phyloP scores from a whole-genome alignment of 2,888 invertebrate genomes.

The Eupeodes luniger region DNA sequence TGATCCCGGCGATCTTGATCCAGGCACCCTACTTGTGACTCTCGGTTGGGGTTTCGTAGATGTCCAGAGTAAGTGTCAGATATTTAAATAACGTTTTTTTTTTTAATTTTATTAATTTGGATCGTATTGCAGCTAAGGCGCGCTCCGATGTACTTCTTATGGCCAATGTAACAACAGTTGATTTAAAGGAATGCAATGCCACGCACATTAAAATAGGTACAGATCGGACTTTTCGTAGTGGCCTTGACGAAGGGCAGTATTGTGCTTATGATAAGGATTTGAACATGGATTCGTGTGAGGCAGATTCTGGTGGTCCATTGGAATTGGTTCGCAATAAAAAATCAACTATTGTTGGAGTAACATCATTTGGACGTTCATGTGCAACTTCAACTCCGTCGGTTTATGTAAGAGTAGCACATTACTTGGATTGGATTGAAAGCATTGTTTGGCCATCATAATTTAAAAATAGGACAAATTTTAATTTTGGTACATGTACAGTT shows the following conservation, averaged over 20 bases:
- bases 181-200: constrained; percentile 67
- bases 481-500: no score
- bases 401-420: constrained; percentile 78
- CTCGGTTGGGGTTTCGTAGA: constrained; percentile 81
- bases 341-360: constrained; percentile 77
- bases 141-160: constrained; percentile 74
- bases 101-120: neutral
- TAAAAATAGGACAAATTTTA: neutral
- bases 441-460: constrained; percentile 77
- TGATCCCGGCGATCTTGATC: constrained; percentile 77
- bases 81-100: no score
- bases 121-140: constrained; percentile 57
- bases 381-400: constrained; percentile 76
- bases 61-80: constrained; percentile 78
- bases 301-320: constrained; percentile 78
- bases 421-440: constrained; percentile 78
- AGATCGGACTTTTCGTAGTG: constrained; percentile 50
- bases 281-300: constrained; percentile 76
- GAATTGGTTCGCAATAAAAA: constrained; percentile 54
- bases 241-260: constrained; percentile 72
- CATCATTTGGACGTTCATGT: constrained; percentile 78
- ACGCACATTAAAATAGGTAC: constrained; percentile 50
- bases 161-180: constrained; percentile 76
- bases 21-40: constrained; percentile 77
- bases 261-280: constrained; percentile 77